These are phyloP conservation scores for Drosophila ironensis DNA, from an alignment of 1,140 invertebrate species.

Conservation along the genomic window DNA sequence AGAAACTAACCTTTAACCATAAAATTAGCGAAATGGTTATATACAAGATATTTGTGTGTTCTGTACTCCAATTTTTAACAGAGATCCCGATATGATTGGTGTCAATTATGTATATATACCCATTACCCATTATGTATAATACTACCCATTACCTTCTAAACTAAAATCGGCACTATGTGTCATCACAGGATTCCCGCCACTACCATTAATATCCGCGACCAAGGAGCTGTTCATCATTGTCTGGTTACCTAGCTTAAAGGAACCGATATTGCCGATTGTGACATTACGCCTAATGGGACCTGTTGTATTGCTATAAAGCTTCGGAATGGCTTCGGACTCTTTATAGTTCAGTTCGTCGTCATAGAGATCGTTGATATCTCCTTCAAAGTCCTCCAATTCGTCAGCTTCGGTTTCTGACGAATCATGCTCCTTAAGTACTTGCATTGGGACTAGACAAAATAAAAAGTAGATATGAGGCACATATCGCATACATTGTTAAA, in stretches of 20 bases:
- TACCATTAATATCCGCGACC: conserved; percentile 44
- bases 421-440: conserved; percentile 90
- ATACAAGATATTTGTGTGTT: no score
- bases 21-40: no score
- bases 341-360: conserved; percentile 82
- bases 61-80: no score
- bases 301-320: conserved; percentile 70
- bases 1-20: no score
- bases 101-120: not conserved
- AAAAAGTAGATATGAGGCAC: no score
- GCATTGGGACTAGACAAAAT: conserved; percentile 86
- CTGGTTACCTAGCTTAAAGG: conserved; percentile 35
- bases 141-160: conserved; percentile 69
- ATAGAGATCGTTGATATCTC: conserved; percentile 82
- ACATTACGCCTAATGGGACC: conserved; percentile 21
- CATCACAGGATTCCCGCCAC: conserved; percentile 71
- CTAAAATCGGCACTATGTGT: conserved; percentile 73
- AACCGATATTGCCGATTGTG: conserved; percentile 14
- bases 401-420: conserved; percentile 88
- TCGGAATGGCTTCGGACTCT: conserved; percentile 81
- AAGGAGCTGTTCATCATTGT: conserved; percentile 53
- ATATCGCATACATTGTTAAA: no score
- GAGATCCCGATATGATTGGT: not conserved
- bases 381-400: conserved; percentile 84
- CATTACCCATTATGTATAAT: no score